phyloP scores from a whole-genome alignment of 2,888 invertebrate species.

The Cyaniris semiargus region DNA sequence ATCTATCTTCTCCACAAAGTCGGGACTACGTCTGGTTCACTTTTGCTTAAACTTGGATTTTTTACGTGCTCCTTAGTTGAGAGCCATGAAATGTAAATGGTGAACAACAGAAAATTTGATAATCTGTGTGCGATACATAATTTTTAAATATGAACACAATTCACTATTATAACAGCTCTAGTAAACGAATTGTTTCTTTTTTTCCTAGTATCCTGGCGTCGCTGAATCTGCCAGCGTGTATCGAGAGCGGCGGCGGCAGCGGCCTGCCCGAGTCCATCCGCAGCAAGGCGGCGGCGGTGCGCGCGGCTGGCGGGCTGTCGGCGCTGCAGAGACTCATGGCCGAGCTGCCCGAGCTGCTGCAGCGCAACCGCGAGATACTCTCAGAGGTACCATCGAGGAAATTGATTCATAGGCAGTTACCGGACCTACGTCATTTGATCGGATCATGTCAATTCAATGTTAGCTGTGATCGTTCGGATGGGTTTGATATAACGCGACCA shows the following conservation, averaged over 20 bases:
- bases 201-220: slow-evolving; percentile 87
- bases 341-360: slow-evolving; percentile 94
- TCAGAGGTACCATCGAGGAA: slow-evolving; percentile 87
- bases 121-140: too few relatives aligned
- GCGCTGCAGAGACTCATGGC: slow-evolving; percentile 86
- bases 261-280: slow-evolving; percentile 93
- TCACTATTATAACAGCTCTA: background rate
- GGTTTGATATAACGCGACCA: too few relatives aligned
- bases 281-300: slow-evolving; percentile 90
- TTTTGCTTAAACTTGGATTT: too few relatives aligned
- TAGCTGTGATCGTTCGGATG: background rate
- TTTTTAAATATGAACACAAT: too few relatives aligned
- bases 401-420: too few relatives aligned
- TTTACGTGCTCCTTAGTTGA: too few relatives aligned
- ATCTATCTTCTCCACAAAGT: too few relatives aligned
- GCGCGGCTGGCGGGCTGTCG: slow-evolving; percentile 87
- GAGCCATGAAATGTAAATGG: too few relatives aligned
- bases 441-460: background rate
- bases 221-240: slow-evolving; percentile 97
- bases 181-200: background rate
- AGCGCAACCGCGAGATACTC: slow-evolving; percentile 93
- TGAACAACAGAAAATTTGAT: too few relatives aligned
- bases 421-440: too few relatives aligned
- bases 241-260: slow-evolving; percentile 88
- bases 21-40: too few relatives aligned